phyloP scores from a whole-genome alignment of 2,113 vertebrate species.

The Podarcis raffonei region DNA sequence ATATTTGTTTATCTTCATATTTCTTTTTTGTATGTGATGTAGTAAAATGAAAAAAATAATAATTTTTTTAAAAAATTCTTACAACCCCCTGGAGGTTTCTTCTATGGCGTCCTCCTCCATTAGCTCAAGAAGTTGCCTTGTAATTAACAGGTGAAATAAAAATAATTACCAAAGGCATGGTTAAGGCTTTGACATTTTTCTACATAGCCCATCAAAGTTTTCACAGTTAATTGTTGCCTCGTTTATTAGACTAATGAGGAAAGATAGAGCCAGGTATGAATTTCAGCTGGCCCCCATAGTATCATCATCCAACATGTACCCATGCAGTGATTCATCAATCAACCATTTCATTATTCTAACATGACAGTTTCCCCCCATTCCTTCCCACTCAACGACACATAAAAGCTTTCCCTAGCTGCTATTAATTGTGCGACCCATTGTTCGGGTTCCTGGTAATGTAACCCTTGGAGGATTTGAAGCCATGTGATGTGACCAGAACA shows the following conservation, averaged over 20 bases:
- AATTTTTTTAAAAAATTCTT: no score
- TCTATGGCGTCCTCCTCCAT: background rate
- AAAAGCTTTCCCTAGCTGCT: background rate
- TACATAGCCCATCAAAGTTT: slow-evolving; percentile 39
- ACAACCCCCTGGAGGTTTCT: background rate
- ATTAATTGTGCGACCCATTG: background rate
- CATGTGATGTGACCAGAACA: background rate
- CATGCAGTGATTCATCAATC: slow-evolving; percentile 56
- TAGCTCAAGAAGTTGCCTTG: background rate
- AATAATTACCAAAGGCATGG: slow-evolving; percentile 27
- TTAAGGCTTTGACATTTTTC: slow-evolving; percentile 40
- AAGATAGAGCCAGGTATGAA: slow-evolving; percentile 42
- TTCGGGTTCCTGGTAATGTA: background rate
- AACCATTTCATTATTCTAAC: slow-evolving; percentile 50
- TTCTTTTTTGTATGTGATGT: no score
- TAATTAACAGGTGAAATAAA: slow-evolving; percentile 30
- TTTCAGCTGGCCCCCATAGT: slow-evolving; percentile 47
- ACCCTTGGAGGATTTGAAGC: background rate
- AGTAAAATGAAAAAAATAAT: no score
- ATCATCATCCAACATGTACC: slow-evolving; percentile 4
- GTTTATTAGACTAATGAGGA: slow-evolving; percentile 54
- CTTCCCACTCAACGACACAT: slow-evolving; percentile 38
- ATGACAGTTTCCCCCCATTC: slow-evolving; percentile 4
- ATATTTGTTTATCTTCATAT: no score
- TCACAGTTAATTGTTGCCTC: slow-evolving; percentile 51